Percentiles rank a stretch among this genome's conserved stretches.
phyloP scores from a whole-genome alignment of 2,797 vertebrate genomes.

The Eremophila alpestris region DNA sequence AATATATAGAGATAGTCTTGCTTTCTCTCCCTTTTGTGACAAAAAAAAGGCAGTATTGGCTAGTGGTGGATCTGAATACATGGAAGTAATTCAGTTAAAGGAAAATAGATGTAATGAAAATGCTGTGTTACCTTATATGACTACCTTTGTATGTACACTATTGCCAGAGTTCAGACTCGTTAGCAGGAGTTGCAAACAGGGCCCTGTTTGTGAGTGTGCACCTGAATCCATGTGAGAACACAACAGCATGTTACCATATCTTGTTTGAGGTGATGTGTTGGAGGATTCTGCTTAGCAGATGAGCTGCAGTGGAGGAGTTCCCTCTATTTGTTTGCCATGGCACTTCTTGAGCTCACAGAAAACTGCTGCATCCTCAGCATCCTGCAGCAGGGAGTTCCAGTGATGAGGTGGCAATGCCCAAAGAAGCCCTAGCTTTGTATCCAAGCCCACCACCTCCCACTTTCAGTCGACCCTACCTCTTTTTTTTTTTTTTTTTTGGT shows the following conservation, averaged over 20 bases:
- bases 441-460: neutral
- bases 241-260: neutral
- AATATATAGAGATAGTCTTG: neutral
- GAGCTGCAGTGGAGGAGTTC: neutral
- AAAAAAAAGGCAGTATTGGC: neutral
- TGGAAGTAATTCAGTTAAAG: neutral
- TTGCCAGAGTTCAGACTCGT: neutral
- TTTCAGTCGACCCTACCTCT: neutral
- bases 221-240: neutral
- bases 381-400: neutral
- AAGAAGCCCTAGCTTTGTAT: neutral
- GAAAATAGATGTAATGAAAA: neutral
- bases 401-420: neutral
- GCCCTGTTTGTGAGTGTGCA: neutral
- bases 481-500: neutral
- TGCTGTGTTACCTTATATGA: neutral
- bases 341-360: neutral
- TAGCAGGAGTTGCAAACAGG: neutral
- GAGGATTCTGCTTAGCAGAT: neutral
- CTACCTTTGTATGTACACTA: neutral
- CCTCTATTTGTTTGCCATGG: neutral
- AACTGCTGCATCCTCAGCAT: neutral
- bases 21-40: neutral
- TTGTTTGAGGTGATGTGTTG: neutral
- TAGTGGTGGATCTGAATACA: neutral